A percentile compares a stretch with the other conserved stretches of the same genome.
Evolutionary conservation across 2,888 invertebrate genomes (phyloP).

Genomic region (Lamellibrachia satsuma): DNA sequence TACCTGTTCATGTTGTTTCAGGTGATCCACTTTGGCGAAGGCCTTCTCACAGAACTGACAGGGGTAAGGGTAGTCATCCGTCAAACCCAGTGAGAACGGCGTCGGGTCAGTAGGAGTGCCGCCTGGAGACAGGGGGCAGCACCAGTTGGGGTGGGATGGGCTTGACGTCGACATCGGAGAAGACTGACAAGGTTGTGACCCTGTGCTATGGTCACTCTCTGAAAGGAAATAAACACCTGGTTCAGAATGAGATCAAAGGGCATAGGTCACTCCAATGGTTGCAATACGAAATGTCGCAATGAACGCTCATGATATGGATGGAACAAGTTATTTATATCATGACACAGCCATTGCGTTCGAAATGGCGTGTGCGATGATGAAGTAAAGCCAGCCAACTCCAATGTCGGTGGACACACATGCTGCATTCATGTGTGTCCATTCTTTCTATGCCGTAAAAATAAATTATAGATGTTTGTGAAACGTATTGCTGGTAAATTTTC

Average conservation of each 20-base stretch:
- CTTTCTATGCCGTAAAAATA: no score
- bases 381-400: no score
- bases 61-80: constrained; percentile 83
- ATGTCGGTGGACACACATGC: no score
- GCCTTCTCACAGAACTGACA: constrained; percentile 93
- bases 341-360: no score
- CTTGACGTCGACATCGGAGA: neutral
- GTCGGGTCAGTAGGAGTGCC: constrained; percentile 29
- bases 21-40: constrained; percentile 84
- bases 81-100: constrained; percentile 66
- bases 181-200: neutral
- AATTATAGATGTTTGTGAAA: no score
- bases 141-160: neutral
- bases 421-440: no score
- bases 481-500: no score
- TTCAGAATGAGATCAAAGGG: neutral
- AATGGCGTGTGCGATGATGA: no score
- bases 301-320: no score
- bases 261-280: no score
- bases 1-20: constrained; percentile 93
- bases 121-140: constrained; percentile 17
- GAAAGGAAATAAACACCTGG: neutral
- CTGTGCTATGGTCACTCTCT: neutral
- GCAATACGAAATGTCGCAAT: no score
- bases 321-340: no score